Conservation (phyloP, 2,797 vertebrate species). For the Ateles fusciceps region DNA sequence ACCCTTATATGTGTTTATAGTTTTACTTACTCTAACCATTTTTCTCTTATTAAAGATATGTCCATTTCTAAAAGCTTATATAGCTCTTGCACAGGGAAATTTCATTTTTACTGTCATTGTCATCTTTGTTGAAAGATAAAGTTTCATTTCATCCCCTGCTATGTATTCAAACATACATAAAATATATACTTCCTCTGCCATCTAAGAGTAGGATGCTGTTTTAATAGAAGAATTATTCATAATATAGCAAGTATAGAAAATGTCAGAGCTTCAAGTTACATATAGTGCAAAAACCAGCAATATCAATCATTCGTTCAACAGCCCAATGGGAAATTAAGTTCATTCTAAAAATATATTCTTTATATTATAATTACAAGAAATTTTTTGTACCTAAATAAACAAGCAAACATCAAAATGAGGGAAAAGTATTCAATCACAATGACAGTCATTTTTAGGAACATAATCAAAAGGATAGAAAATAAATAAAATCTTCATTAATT, state of each 20-base stretch:
- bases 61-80: not conserved
- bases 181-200: not conserved
- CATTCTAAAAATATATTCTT: conserved; percentile 51
- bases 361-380: conserved; percentile 43
- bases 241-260: not conserved
- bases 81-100: not conserved
- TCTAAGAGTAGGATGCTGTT: not conserved
- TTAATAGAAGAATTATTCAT: not conserved
- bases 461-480: not conserved
- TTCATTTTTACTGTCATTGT: not conserved
- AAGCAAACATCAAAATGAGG: not conserved
- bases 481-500: not conserved
- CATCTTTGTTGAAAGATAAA: conserved; percentile 22
- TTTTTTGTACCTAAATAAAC: conserved; percentile 18
- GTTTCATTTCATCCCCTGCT: not conserved
- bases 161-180: conserved; percentile 3
- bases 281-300: not conserved
- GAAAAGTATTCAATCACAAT: not conserved
- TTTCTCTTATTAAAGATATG: conserved; percentile 20
- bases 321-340: not conserved
- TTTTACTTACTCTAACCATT: not conserved
- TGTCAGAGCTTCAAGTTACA: not conserved
- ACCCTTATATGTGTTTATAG: not conserved
- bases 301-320: conserved; percentile 35
- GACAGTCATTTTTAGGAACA: not conserved